These are phyloP conservation scores for Dryobota labecula DNA, from an alignment of 2,888 invertebrate genomes.

Conservation along the genomic window DNA sequence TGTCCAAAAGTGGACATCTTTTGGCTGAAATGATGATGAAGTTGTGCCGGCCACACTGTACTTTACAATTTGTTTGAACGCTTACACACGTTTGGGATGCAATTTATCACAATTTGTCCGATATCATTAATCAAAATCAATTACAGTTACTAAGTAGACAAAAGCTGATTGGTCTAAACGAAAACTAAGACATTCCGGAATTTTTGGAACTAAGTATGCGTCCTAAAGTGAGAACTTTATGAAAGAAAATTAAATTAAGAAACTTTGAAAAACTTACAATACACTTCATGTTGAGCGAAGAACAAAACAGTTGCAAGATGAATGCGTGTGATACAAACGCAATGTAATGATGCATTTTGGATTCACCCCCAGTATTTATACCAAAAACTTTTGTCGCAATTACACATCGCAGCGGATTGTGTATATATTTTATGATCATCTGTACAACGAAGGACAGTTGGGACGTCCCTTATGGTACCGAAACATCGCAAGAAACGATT, in stretches of 20 bases:
- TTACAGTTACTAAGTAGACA: not conserved
- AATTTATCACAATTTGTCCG: not conserved
- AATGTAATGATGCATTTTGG: slow-evolving; percentile 86
- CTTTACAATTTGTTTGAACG: not conserved
- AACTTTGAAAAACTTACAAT: slow-evolving; percentile 80
- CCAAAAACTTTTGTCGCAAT: slow-evolving; percentile 83
- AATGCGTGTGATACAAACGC: slow-evolving; percentile 74
- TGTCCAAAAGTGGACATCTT: too few species aligned
- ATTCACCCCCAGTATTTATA: slow-evolving; percentile 88
- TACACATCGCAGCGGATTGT: slow-evolving; percentile 81
- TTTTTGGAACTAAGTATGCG: not conserved
- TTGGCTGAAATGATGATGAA: too few species aligned
- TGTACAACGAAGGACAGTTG: slow-evolving; percentile 77
- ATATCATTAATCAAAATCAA: not conserved
- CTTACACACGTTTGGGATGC: not conserved
- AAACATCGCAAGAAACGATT: slow-evolving; percentile 34
- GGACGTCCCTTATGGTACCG: slow-evolving; percentile 74
- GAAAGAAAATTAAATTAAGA: slow-evolving; percentile 11
- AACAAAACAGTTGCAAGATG: slow-evolving; percentile 70
- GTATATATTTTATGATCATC: slow-evolving; percentile 84
- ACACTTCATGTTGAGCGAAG: slow-evolving; percentile 82
- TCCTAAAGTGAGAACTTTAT: not conserved
- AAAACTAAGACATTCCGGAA: not conserved
- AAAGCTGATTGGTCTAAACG: not conserved
- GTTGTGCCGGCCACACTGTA: too few species aligned